Percentiles rank a stretch among this genome's conserved stretches.
phyloP scores from a whole-genome alignment of 2,888 invertebrate species.

The Neria commutata region DNA sequence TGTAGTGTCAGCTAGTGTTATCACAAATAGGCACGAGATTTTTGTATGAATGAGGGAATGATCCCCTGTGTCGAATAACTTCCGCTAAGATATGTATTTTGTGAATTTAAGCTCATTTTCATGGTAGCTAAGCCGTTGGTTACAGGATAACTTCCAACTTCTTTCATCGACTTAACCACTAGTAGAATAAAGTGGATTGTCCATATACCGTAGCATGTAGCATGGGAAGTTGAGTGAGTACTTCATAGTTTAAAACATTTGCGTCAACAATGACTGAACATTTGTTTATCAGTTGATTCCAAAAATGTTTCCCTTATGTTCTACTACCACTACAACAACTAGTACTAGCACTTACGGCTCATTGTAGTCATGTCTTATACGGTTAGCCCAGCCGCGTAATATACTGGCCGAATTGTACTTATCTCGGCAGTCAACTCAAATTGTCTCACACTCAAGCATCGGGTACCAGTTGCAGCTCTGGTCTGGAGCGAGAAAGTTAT shows the following conservation, averaged over 20 bases:
- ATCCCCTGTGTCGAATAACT: no score
- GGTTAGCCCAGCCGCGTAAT: neutral
- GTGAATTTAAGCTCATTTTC: no score
- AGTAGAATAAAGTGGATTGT: no score
- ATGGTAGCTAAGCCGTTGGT: no score
- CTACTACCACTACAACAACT: neutral
- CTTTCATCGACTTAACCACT: no score
- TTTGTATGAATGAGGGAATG: no score
- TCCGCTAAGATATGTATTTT: no score
- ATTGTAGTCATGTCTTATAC: neutral
- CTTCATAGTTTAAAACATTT: neutral
- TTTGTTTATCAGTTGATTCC: slow-evolving; percentile 1
- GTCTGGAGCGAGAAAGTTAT: slow-evolving; percentile 48
- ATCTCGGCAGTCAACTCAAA: neutral
- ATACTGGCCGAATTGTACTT: neutral
- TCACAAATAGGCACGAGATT: no score
- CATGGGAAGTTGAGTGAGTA: neutral
- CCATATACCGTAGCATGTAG: no score
- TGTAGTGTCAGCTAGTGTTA: no score
- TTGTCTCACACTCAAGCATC: slow-evolving; percentile 12
- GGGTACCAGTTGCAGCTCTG: slow-evolving; percentile 45
- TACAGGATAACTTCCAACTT: no score
- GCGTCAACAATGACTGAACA: slow-evolving; percentile 6
- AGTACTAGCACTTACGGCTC: neutral
- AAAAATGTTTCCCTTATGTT: neutral